phyloP scores from a whole-genome alignment of 2,113 vertebrate species.

The Hippocampus guttulatus region DNA sequence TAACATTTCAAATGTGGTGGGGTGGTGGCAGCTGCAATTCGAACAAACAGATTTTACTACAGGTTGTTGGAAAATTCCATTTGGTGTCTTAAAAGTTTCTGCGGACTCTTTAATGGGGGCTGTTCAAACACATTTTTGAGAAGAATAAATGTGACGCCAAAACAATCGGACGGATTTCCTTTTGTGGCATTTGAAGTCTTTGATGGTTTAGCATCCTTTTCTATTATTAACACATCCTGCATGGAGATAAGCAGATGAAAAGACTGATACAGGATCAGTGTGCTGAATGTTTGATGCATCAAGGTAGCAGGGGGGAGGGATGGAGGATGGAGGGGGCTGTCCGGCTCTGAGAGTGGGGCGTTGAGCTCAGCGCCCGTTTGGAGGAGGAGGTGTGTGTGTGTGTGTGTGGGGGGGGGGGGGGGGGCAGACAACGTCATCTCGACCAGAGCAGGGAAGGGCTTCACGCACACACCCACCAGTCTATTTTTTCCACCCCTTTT shows the following conservation, averaged over 20 bases:
- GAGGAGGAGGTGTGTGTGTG: too few relatives aligned
- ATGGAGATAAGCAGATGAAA: neutral
- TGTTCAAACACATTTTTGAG: conserved; percentile 13
- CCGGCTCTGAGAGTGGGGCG: conserved; percentile 41
- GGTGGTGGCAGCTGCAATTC: conserved; percentile 26
- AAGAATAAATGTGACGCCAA: conserved; percentile 31
- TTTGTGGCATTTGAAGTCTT: neutral
- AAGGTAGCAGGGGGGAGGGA: conserved; percentile 11
- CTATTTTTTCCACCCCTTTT: conserved; percentile 13
- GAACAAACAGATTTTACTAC: conserved; percentile 19
- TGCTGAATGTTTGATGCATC: neutral
- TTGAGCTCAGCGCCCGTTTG: conserved; percentile 48
- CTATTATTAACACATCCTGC: conserved; percentile 3
- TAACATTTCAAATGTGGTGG: neutral
- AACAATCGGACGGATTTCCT: neutral
- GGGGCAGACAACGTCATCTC: conserved; percentile 61
- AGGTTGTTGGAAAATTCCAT: neutral
- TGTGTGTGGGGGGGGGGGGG: conserved; percentile 41
- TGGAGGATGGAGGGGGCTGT: conserved; percentile 38
- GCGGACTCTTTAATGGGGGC: neutral
- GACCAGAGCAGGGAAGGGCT: conserved; percentile 35
- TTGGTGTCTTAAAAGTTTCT: conserved; percentile 10
- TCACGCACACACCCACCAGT: conserved; percentile 34
- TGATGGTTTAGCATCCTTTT: neutral
- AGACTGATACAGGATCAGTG: neutral